A percentile compares a stretch with the other conserved stretches of the same genome.
These are phyloP conservation scores for Umimayanthus kanabou DNA, from an alignment of 92 coral and sea anemone species.

Conservation along the genomic window DNA sequence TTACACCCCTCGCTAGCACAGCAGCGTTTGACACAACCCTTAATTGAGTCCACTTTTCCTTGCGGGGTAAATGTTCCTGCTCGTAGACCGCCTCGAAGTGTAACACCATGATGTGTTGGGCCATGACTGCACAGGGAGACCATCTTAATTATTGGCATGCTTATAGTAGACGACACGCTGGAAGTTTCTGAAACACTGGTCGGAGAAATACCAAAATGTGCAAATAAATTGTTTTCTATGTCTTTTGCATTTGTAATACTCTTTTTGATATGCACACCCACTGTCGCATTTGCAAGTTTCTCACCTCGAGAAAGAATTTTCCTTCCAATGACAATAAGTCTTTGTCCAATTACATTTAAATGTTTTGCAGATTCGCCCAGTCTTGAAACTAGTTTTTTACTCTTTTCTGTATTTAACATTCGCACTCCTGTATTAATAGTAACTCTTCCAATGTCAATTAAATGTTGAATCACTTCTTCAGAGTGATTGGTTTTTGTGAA, in stretches of 20 bases:
- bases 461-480: slow-evolving; percentile 65
- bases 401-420: slow-evolving; percentile 54
- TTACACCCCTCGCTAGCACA: slow-evolving; percentile 80
- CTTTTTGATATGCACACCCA: background rate
- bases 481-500: slow-evolving; percentile 70
- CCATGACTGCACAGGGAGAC: slow-evolving; percentile 85
- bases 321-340: slow-evolving; percentile 73
- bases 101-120: slow-evolving; percentile 66
- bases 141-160: slow-evolving; percentile 74
- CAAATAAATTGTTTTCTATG: background rate
- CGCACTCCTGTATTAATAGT: slow-evolving; percentile 81
- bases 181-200: slow-evolving; percentile 3
- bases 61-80: slow-evolving; percentile 85
- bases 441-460: slow-evolving; percentile 83
- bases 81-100: slow-evolving; percentile 83
- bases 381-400: background rate
- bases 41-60: slow-evolving; percentile 75
- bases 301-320: slow-evolving; percentile 76
- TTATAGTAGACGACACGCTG: slow-evolving; percentile 33
- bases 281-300: slow-evolving; percentile 44
- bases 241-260: background rate
- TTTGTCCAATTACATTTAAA: slow-evolving; percentile 61
- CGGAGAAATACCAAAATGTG: slow-evolving; percentile 3
- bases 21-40: slow-evolving; percentile 81
- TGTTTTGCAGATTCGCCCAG: background rate